Conservation (phyloP, 2,113 vertebrate species). For the Ploceus nigricollis region DNA sequence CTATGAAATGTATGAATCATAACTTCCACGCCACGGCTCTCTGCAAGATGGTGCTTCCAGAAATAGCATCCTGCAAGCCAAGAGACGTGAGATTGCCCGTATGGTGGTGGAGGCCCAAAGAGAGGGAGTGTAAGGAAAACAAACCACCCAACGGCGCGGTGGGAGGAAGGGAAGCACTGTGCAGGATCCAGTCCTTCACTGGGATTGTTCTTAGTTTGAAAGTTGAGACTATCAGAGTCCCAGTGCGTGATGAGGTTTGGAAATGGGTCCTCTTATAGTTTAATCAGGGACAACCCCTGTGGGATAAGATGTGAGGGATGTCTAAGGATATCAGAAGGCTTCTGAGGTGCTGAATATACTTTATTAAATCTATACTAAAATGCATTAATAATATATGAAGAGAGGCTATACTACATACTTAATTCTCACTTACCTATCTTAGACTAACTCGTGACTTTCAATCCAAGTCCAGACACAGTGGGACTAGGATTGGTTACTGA, state of each 20-base stretch:
- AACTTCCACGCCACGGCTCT: slow-evolving; percentile 4
- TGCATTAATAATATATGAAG: no score
- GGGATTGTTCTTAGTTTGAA: not conserved
- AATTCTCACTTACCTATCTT: no score
- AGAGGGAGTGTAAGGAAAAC: slow-evolving; percentile 12
- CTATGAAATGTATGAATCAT: slow-evolving; percentile 39
- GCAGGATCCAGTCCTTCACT: not conserved
- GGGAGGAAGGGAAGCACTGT: not conserved
- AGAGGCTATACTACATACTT: no score
- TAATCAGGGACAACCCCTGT: no score
- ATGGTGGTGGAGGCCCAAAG: not conserved
- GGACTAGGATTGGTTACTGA: no score
- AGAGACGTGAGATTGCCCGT: slow-evolving; percentile 5
- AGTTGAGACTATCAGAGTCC: not conserved
- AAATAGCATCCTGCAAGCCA: slow-evolving; percentile 48
- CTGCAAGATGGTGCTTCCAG: slow-evolving; percentile 30
- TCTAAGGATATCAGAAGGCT: no score
- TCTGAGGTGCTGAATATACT: no score
- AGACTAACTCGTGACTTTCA: no score
- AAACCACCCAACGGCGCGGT: accelerated
- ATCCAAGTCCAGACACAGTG: no score
- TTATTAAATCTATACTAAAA: no score
- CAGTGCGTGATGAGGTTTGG: not conserved
- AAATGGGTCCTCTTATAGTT: not conserved
- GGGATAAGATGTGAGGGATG: no score